Base-by-base conservation (phyloP, 2,888 invertebrate species). In the Acleris cristana region DNA sequence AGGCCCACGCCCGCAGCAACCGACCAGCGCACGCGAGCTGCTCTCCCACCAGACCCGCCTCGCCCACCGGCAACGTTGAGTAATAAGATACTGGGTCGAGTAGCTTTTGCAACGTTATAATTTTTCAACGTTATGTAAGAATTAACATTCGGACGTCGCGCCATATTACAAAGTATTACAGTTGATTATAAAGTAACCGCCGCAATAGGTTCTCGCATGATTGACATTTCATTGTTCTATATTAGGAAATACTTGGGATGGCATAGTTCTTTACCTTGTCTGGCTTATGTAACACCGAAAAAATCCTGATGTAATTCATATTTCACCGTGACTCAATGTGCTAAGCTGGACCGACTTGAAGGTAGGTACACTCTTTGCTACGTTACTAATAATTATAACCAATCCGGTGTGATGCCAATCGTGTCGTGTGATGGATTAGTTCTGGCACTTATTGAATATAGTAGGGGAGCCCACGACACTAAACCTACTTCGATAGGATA, bases 101-200 rank as follows among this genome's bases (percentile, higher is more conserved):
- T 64, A 57, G 65, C 78, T 81, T 80, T 72, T 70, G 78, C 77
- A 84, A 84, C 77, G 69, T 69, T 78, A 82, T 80, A 66, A 80
- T 80, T 82, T 81, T 78, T 73, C 58, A 54, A 59, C 40, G 56
- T 76, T 76, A 74, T 70, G 69, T 73, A 76, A 74, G 61, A 49
- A 23, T 59, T 55, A 53, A 67, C 67, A 67, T 67, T 67, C 62
- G 67, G 62, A 58, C 62, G 53, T 67, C 57, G 62, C 48, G 67
- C 58, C 56, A 54, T 67, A 58, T 67, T 63, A 66, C 61, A 51
- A 56, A 61, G 66, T 54, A 62, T 67, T 67, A 67, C 53, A 58
- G 58, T 57, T 63, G 58, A 67, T 66, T 66, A 62, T 45, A 57
- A 40, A 21, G 34, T 34, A 21, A 34, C 62, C 30, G 56, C 23